These are phyloP conservation scores for Himalopsyche japonica DNA, from an alignment of 2,888 invertebrate species.

Conservation along the genomic window DNA sequence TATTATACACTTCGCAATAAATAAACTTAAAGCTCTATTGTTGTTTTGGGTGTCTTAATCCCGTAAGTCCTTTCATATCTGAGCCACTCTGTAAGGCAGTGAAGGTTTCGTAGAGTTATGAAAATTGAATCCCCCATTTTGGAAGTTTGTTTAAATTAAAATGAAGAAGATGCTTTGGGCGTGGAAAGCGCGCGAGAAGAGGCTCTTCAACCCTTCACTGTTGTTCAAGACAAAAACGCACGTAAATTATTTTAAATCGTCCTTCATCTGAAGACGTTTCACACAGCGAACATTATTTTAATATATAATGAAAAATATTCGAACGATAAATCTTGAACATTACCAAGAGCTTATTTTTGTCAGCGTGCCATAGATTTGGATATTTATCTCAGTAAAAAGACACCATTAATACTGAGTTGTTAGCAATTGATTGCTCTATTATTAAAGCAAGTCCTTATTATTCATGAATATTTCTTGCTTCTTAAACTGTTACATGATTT, in stretches of 20 bases:
- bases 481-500: too few relatives aligned
- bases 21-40: too few relatives aligned
- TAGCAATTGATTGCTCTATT: too few relatives aligned
- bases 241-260: background rate
- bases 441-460: too few relatives aligned
- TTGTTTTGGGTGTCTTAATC: too few relatives aligned
- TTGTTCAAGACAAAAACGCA: background rate
- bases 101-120: background rate
- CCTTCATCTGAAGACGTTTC: background rate
- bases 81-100: background rate
- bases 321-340: background rate
- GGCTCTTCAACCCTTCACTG: background rate
- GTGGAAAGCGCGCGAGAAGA: background rate
- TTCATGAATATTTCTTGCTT: too few relatives aligned
- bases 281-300: background rate
- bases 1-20: too few relatives aligned
- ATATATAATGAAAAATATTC: background rate
- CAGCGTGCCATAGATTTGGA: too few relatives aligned
- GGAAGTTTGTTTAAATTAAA: constrained; percentile 1
- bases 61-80: background rate
- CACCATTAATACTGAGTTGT: too few relatives aligned
- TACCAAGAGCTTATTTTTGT: background rate
- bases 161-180: background rate
- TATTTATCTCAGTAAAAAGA: too few relatives aligned
- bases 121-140: background rate